Base-by-base conservation (phyloP, 1,140 invertebrate species). In the Penaeus indicus region DNA sequence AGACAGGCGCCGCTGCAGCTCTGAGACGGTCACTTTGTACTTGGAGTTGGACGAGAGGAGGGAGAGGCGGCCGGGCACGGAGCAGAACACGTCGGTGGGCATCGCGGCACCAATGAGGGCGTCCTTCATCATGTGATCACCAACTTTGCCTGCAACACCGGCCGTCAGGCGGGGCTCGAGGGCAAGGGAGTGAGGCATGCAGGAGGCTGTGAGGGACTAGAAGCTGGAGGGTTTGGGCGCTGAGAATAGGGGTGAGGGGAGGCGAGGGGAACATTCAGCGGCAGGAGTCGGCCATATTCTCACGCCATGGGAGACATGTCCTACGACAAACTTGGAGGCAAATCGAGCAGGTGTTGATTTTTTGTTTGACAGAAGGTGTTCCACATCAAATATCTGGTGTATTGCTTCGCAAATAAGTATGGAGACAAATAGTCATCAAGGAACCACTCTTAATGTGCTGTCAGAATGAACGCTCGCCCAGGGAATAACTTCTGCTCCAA, bases 41-140 rank as follows among this genome's bases (percentile, higher is more conserved):
- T 99, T 99, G 93, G 97, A 98, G 89, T 98, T 99, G 91, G 98
- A 99, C 92, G 97, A 98, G 91, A 99, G 95, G 84, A 99, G 95
- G 62, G 98, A 99, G 91, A 99, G 95, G 86, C 99, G 95, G 60
- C 99, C 99, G 38, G 99, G 99, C 61, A 99, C 98, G 78, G 97
- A 98, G 94, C 98, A 99, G 92, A 95, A 95, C 10, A 95, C 93
- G 91, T 95, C 95, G n/a, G 75, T 32, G 38, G 83, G 81, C 63
- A 79, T 60, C 92, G 93, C 22, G 94, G 94, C 22, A 92, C 92
- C 78, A 89, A 92, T 88, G 85, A 91, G 88, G 90, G 88, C 89
- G 69, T 91, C 86, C 79, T 92, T 91, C 79, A 91, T 91, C 91
- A 91, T 90, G 84, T 89, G 85, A 89, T 86, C 61, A 47, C 61